Evolutionary conservation across 2,797 vertebrate species (phyloP).

Genomic region (Gadopsis marmoratus): DNA sequence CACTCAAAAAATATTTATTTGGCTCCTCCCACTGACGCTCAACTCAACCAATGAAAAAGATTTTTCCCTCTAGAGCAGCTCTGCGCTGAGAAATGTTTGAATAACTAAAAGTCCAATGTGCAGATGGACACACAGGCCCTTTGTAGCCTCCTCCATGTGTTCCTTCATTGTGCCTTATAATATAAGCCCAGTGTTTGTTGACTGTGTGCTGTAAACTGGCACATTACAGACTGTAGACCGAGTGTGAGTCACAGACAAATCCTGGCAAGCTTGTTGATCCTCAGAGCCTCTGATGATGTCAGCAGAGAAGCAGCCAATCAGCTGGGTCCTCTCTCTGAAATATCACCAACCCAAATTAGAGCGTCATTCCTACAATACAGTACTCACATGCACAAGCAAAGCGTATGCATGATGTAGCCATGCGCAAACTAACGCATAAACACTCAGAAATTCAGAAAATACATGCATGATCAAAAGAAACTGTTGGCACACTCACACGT

Average conservation of each 20-base stretch:
- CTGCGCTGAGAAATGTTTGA: constrained; percentile 2
- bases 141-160: constrained; percentile 55
- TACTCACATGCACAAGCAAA: constrained; percentile 2
- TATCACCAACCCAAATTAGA: constrained; percentile 41
- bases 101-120: constrained; percentile 30
- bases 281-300: constrained; percentile 55
- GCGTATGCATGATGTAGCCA: neutral
- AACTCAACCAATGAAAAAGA: neutral
- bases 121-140: constrained; percentile 51
- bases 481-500: constrained; percentile 21
- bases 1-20: neutral
- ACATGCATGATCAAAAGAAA: constrained; percentile 11
- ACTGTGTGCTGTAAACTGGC: constrained; percentile 60
- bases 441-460: constrained; percentile 2
- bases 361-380: constrained; percentile 27
- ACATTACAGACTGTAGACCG: constrained; percentile 54
- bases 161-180: constrained; percentile 58
- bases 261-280: constrained; percentile 56
- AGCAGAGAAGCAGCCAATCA: constrained; percentile 44
- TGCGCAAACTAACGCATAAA: neutral
- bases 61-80: neutral
- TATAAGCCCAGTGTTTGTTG: constrained; percentile 61
- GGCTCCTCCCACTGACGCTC: constrained; percentile 13
- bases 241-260: constrained; percentile 61
- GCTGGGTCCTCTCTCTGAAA: constrained; percentile 28